Percentiles rank a stretch among this genome's conserved stretches.
phyloP scores from a whole-genome alignment of 1,140 invertebrate genomes.

The Berghia stephanieae region DNA sequence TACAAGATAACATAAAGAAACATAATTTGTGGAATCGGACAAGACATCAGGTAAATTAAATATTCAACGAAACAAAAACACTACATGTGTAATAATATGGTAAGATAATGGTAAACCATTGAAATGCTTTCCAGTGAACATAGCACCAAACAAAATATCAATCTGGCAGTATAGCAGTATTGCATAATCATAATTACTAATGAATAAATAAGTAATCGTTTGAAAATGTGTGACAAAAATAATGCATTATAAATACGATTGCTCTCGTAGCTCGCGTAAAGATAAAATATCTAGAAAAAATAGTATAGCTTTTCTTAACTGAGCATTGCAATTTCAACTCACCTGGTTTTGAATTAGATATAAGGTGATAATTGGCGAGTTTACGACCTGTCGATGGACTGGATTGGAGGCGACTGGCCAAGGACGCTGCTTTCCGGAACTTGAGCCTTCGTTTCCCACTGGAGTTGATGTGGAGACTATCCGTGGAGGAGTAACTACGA shows the following conservation, averaged over 20 bases:
- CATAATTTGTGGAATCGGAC: no score
- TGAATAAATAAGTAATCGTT: background rate
- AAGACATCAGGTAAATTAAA: no score
- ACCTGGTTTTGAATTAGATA: constrained; percentile 62
- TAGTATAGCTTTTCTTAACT: no score
- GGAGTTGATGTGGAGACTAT: constrained; percentile 65
- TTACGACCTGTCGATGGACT: constrained; percentile 62
- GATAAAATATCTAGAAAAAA: no score
- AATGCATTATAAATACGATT: no score
- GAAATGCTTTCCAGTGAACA: no score
- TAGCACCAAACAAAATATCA: no score
- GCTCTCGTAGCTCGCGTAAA: no score
- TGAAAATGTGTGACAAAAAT: background rate
- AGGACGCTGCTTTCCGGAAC: constrained; percentile 61
- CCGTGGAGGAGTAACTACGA: constrained; percentile 57
- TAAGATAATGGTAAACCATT: no score
- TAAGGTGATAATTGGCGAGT: constrained; percentile 63
- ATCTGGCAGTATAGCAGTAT: background rate
- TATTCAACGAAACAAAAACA: no score
- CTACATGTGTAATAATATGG: no score
- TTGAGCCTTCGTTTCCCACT: constrained; percentile 58
- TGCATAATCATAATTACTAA: background rate
- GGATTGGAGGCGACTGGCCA: constrained; percentile 60
- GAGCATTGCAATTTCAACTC: constrained; percentile 26
- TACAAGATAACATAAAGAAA: no score